Evolutionary conservation across 64 coral and sea anemone species (phyloP).

Genomic region (Pocillopora verrucosa): DNA sequence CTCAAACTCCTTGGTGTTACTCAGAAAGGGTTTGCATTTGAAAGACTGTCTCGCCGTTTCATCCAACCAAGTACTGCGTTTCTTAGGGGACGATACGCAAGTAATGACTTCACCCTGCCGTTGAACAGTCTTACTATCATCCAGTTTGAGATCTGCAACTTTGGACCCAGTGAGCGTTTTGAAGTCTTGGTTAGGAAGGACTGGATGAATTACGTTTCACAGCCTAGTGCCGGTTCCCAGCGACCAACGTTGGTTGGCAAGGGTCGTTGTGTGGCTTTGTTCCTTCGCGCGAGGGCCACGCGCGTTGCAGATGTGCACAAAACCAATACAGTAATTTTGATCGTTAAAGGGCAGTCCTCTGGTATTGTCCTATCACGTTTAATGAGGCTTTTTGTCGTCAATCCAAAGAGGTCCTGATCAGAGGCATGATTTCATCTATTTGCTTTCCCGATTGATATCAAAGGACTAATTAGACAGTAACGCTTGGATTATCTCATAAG

Average conservation of each 20-base stretch:
- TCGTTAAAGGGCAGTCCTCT: not conserved
- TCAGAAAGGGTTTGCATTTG: constrained; percentile 18
- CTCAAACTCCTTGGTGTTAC: constrained; percentile 51
- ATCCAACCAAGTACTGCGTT: constrained; percentile 36
- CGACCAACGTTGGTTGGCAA: not conserved
- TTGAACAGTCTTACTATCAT: not conserved
- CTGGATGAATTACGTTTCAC: not conserved
- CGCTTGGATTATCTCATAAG: no score
- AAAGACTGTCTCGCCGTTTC: constrained; percentile 40
- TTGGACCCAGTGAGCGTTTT: not conserved
- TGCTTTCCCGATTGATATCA: no score
- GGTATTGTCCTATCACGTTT: not conserved
- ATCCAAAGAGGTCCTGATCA: not conserved
- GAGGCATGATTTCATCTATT: no score
- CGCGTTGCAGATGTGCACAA: not conserved
- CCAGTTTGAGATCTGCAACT: not conserved
- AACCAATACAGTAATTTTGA: not conserved
- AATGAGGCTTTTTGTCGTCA: not conserved
- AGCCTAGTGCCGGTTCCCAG: not conserved
- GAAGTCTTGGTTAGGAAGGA: not conserved
- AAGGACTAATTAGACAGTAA: no score
- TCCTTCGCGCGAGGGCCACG: not conserved
- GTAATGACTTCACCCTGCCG: constrained; percentile 55
- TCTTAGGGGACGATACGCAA: constrained; percentile 19
- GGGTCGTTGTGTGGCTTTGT: not conserved